A percentile compares a stretch with the other conserved stretches of the same genome.
Evolutionary conservation across 2,888 invertebrate species (phyloP).

Genomic region (Acanthoscelides obtectus): DNA sequence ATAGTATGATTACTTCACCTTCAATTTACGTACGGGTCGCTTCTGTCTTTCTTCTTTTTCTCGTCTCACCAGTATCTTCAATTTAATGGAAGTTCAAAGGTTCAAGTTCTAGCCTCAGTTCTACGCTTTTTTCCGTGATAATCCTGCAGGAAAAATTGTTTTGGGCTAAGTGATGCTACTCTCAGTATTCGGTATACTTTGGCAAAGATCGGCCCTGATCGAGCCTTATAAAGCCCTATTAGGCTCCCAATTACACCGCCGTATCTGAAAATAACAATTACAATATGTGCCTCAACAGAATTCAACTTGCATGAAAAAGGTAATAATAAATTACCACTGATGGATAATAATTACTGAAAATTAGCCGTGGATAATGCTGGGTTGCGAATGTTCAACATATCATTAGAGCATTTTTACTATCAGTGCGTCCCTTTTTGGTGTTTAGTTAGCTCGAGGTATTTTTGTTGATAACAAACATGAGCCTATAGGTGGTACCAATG

Average conservation of each 20-base stretch:
- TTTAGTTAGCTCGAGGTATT: background rate
- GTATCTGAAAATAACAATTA: background rate
- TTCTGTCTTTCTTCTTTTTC: no score
- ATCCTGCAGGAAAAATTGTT: no score
- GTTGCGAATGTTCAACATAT: slow-evolving; percentile 12
- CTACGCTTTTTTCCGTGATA: no score
- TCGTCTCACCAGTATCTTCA: no score
- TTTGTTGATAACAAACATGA: background rate
- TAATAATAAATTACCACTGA: slow-evolving; percentile 19
- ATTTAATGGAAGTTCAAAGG: no score
- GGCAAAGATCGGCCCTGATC: slow-evolving; percentile 14
- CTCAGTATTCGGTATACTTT: no score
- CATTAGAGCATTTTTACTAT: slow-evolving; percentile 4
- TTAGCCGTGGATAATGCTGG: slow-evolving; percentile 16
- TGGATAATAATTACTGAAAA: slow-evolving; percentile 20
- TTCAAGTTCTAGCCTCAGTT: no score
- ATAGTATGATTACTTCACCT: no score
- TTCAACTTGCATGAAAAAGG: slow-evolving; percentile 11
- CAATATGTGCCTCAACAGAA: background rate
- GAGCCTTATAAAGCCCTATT: slow-evolving; percentile 14
- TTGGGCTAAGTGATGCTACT: no score
- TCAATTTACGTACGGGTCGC: no score
- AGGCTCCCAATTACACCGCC: slow-evolving; percentile 11
- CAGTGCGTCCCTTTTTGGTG: background rate
- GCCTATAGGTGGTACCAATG: no score